Evolutionary conservation across 2,797 vertebrate genomes (phyloP), one percentile per base, ranked within the genome.

Genomic region (Crax fasciolata): DNA sequence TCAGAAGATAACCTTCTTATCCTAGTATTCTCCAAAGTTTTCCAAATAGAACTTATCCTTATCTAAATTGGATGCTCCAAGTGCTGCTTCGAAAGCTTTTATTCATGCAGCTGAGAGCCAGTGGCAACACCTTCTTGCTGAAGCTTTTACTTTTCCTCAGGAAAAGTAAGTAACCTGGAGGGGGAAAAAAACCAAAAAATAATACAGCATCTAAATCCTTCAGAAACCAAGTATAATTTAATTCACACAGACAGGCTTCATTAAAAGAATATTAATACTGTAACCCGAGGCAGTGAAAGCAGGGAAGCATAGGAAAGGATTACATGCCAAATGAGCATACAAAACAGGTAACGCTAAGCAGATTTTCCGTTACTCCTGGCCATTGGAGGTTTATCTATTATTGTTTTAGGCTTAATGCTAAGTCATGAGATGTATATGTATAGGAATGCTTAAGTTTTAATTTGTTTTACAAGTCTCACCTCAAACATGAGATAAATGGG

Each of bases 1-100:
- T 46, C 89, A 92, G 70, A 67, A 96, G 93, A 94, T 91, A 97
- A 90, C 83, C 71, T 88, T 74, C 82, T 93, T 91, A 94, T 93
- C 76, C 89, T 48, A 82, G 17, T 27, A 63, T 90, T 91, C 71
- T 93, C 76, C 71, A 90, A 92, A 90, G 59, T 84, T 88, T 91
- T 88, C 59, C 44, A 39, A 61, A 74, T 71, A 88, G 41, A 93
- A 79, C 24, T 88, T 71, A 55, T 17, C 25, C 43, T 78, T 93
- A 95, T 90, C 94, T 96, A 94, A 94, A 93, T 67, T 86, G 87
- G 68, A 58, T 55, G 25, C 35, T 92, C 48, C 23, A 67, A 90
- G 32, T 48, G 38, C 73, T 90, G 18, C 61, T 95, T 89, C 90
- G 70, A 81, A 79, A 88, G 62, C 13, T 93, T 87, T 95, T 79